Base-by-base conservation (phyloP, 2,888 invertebrate genomes). In the Drosophila nigricruria region DNA sequence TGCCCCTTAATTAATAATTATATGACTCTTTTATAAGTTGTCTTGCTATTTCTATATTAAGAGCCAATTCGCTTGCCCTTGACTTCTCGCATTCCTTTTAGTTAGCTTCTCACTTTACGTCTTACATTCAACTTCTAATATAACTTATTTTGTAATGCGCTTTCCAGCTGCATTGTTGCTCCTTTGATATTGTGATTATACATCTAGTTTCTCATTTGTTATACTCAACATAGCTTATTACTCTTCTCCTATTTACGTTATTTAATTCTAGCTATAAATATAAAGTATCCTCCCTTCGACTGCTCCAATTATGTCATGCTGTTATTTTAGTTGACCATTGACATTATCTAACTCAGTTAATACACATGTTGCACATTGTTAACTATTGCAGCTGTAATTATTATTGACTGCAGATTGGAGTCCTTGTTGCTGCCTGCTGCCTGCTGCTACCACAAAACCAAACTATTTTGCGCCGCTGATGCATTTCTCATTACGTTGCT, bases 401-500 rank as follows among this genome's bases (percentile, higher is more conserved):
- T 60, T 76, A 72, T 74, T 50, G 63, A 69, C 25, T 60, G 43
- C 58, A 40, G 58, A 42, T 25, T 18, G 23, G 27, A 56, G 43
- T 52, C 25, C 38, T 58, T 68, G 53, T 36, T 49, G 47, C 61
- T 20, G 20, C 47, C 50, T 27, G 62, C 32, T 59, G 64, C 49
- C 50, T 27, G 62, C 32, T 59, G 64, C 49, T 42, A 23, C 59
- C 68, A 25, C 69, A 73, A 60, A 62, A 34, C 50, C 50, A 40
- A 77, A 72, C 72, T 68, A 63, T 76, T 78, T 72, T 65, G 56
- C 65, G 80, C 77, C 67, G 72, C 82, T 82, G 82, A 82, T 80
- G 79, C 69, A 76, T 83, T 83, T 81, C 70, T 69, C 81, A 71
- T 81, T 86, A 68, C 66, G 77, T 38, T 70, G 70, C 73, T 45